These are phyloP conservation scores for Malthinus flaveolus DNA, from an alignment of 2,888 invertebrate genomes.

Conservation along the genomic window DNA sequence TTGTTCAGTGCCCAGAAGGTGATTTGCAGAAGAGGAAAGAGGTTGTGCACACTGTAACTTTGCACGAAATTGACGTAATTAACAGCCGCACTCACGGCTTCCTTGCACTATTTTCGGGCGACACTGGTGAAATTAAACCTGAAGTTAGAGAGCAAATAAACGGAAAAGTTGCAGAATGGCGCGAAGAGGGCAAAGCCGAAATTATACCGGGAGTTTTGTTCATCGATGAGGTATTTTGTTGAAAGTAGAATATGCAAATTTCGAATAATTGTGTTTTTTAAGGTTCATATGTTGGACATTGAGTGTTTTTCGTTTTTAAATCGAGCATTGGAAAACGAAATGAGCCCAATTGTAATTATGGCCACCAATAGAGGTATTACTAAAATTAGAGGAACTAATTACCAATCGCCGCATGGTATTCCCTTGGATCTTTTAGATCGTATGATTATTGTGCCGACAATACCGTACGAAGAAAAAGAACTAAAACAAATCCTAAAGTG, in stretches of 20 bases:
- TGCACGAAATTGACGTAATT: conserved; percentile 99
- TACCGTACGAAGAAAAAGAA: conserved; percentile 86
- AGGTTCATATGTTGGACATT: conserved; percentile 97
- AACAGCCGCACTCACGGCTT: conserved; percentile 98
- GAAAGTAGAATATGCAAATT: background rate
- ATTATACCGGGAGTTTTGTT: conserved; percentile 98
- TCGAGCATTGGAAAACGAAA: conserved; percentile 94
- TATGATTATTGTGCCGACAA: conserved; percentile 91
- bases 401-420: conserved; percentile 95
- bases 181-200: conserved; percentile 99
- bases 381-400: conserved; percentile 91
- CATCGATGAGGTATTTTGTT: conserved; percentile 78
- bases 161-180: conserved; percentile 91
- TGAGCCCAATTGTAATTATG: conserved; percentile 98
- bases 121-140: conserved; percentile 97
- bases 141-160: conserved; percentile 99
- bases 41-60: conserved; percentile 94
- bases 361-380: conserved; percentile 97
- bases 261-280: conserved; percentile 21
- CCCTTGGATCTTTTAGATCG: conserved; percentile 95
- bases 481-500: conserved; percentile 84
- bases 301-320: conserved; percentile 99
- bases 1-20: conserved; percentile 98
- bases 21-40: conserved; percentile 98
- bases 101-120: conserved; percentile 95